These are phyloP conservation scores for Bovichtus variegatus DNA, from an alignment of 2,797 vertebrate genomes.

Conservation along the genomic window DNA sequence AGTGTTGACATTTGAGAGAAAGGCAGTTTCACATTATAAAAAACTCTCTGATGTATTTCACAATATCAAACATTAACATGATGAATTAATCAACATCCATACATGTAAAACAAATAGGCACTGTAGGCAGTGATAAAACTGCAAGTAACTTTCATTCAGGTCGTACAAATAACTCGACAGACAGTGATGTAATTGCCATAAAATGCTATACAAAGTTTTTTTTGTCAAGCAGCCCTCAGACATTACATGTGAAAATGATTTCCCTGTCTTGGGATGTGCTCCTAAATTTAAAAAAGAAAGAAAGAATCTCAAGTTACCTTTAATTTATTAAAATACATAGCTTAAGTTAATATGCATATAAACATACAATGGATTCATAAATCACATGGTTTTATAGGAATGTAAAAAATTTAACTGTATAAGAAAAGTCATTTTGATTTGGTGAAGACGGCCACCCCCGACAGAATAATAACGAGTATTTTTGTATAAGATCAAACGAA, in stretches of 20 bases:
- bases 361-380: constrained; percentile 52
- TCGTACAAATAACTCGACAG: constrained; percentile 30
- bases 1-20: constrained; percentile 52
- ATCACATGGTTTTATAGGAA: constrained; percentile 51
- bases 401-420: constrained; percentile 44
- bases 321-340: constrained; percentile 73
- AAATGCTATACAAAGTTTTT: constrained; percentile 39
- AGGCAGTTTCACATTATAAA: constrained; percentile 67
- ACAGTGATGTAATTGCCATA: constrained; percentile 12
- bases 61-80: constrained; percentile 38
- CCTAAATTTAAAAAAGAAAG: constrained; percentile 26
- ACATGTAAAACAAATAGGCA: constrained; percentile 46
- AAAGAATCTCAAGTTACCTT: constrained; percentile 50
- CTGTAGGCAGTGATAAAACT: constrained; percentile 47
- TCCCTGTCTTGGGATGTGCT: constrained; percentile 36
- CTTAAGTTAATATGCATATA: constrained; percentile 71
- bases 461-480: constrained; percentile 4
- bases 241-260: constrained; percentile 44
- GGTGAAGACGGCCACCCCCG: constrained; percentile 5
- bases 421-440: constrained; percentile 42
- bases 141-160: constrained; percentile 32
- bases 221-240: constrained; percentile 28
- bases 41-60: constrained; percentile 38
- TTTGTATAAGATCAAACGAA: constrained; percentile 22
- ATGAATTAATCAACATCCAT: constrained; percentile 48